phyloP scores from a whole-genome alignment of 1,140 invertebrate species.

The Drosophila lini region DNA sequence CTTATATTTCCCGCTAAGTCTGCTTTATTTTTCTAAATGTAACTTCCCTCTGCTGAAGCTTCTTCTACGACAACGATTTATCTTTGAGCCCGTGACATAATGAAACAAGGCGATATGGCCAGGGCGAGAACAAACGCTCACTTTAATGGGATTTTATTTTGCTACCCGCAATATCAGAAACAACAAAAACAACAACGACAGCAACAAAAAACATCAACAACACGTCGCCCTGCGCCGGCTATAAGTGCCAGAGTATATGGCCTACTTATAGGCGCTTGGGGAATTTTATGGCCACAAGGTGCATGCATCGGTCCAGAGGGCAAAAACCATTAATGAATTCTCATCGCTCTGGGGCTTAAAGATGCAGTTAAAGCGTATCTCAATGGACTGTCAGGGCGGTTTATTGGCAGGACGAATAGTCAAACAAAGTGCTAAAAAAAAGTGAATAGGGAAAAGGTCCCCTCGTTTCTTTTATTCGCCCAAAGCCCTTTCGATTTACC shows the following conservation, averaged over 20 bases:
- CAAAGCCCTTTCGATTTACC: constrained; percentile 20
- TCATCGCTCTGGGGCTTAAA: constrained; percentile 39
- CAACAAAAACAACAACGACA: background rate
- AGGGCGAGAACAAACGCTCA: constrained; percentile 50
- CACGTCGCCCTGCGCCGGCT: constrained; percentile 18
- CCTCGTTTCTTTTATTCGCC: constrained; percentile 18
- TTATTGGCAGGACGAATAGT: constrained; percentile 20
- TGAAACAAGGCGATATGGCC: constrained; percentile 65
- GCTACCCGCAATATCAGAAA: constrained; percentile 16
- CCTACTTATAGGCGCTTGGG: constrained; percentile 47
- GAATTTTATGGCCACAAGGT: constrained; percentile 45
- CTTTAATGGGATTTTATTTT: constrained; percentile 63
- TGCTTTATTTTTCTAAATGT: constrained; percentile 10
- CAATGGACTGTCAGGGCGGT: constrained; percentile 27
- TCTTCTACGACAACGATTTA: constrained; percentile 61
- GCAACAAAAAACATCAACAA: constrained; percentile 4
- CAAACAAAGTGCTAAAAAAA: constrained; percentile 29
- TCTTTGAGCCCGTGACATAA: constrained; percentile 62
- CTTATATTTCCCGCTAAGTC: background rate
- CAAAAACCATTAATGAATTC: constrained; percentile 49
- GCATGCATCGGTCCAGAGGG: constrained; percentile 32
- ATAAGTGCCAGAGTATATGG: constrained; percentile 52
- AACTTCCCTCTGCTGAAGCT: constrained; percentile 9
- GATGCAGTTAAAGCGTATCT: constrained; percentile 44
- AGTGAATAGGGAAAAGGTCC: constrained; percentile 1